Conservation (phyloP, 2,888 invertebrate species). For the Stomorhina lunata region DNA sequence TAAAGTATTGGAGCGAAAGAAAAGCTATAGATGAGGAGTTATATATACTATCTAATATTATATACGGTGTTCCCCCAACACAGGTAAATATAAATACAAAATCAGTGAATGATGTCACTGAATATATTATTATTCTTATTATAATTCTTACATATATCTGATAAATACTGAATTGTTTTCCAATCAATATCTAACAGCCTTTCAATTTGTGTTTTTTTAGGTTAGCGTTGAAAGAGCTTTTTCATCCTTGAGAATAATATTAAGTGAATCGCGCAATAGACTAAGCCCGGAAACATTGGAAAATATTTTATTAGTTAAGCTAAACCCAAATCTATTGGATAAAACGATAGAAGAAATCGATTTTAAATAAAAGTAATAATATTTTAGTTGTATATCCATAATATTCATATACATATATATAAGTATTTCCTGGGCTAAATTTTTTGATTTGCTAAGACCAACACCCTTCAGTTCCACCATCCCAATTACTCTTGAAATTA, state of each 20-base stretch:
- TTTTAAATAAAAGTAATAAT: no score
- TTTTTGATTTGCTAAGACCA: conserved; percentile 17
- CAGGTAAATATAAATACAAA: no score
- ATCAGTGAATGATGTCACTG: no score
- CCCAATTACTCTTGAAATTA: no score
- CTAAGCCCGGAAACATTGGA: not conserved
- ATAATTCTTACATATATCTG: no score
- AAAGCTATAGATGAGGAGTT: conserved; percentile 17
- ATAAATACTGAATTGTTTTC: no score
- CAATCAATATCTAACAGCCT: no score
- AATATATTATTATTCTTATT: no score
- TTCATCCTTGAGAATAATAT: not conserved
- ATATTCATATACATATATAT: no score
- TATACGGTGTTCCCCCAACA: conserved; percentile 1
- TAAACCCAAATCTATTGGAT: not conserved
- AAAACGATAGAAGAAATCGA: not conserved
- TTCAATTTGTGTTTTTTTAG: no score
- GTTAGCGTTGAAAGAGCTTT: not conserved
- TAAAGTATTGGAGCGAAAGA: conserved; percentile 33
- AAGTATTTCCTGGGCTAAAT: conserved; percentile 44
- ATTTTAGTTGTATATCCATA: no score
- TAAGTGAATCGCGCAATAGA: not conserved
- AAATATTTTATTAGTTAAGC: not conserved
- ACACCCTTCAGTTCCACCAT: conserved; percentile 56
- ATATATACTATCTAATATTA: conserved; percentile 20